Evolutionary conservation across 2,113 vertebrate genomes (phyloP), one percentile per base, ranked within the genome.

Genomic region (Chaetura pelagica): DNA sequence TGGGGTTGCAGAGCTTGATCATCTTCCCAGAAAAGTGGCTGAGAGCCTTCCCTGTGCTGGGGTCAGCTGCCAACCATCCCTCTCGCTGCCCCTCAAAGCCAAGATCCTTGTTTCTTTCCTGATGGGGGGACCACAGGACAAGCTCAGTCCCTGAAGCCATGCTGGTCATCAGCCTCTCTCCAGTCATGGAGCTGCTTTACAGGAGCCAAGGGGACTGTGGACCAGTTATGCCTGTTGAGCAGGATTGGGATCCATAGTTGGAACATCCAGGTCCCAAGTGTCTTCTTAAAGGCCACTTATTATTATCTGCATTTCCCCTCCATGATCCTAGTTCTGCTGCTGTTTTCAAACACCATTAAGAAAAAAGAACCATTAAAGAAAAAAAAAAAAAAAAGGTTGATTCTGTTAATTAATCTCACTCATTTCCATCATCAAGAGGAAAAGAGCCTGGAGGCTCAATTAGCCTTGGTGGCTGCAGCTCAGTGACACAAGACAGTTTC

Each of bases 331-430:
- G 48, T 58, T 79, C 66, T 95, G 75, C 77, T 51, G 72, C 81
- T 7, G 9, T 49, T 79, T 73, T 90, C 76, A 82, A 46, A 78
- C 26, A 29, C 67, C 0, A 2, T 62, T 44, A 21, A 79, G 59
- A 38, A 71, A 83, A 92, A 82, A 73, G 64, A 24, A 51, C 73
- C 61, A 32, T 84, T n/a, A 84, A 61, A 48, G 7, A 48, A 48
- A 48, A 20, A 48, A 48, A 17, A 48, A 80, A 34, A 19, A 23
- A 26, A 42, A 68, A 51, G 59, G n/a, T 49, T 75, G 58, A 21
- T 74, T 81, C 72, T 93, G 79, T 86, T 88, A 79, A 58, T 94
- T 91, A 72, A 95, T 96, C 94, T 93, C 61, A 4, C n/a, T 46
- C 0, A 3, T 62, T 90, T 48, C 66, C 10, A 4, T 74, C 81